Percentiles rank a stretch among this genome's conserved stretches.
Conservation (phyloP, 2,113 vertebrate species). For the Athene noctua region DNA sequence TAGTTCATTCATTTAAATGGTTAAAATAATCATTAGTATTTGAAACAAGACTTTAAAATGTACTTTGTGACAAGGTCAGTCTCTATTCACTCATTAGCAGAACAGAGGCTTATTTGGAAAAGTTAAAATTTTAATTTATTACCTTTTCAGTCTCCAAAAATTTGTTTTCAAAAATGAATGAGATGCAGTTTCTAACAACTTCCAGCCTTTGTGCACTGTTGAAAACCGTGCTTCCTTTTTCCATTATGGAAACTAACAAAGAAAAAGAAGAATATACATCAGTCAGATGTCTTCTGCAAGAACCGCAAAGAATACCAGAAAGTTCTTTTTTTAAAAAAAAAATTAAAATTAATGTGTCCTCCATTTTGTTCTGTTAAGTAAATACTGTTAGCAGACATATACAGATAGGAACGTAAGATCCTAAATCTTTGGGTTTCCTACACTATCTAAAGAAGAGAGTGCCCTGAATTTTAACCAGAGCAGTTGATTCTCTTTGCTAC, state of each 20-base stretch:
- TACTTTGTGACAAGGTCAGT: neutral
- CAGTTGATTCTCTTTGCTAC: neutral
- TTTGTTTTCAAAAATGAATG: slow-evolving; percentile 96
- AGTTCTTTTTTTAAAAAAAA: neutral
- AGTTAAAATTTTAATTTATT: slow-evolving; percentile 52
- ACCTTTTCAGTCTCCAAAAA: slow-evolving; percentile 98
- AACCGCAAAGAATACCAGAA: neutral
- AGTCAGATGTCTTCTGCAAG: slow-evolving; percentile 18
- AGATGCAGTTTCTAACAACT: slow-evolving; percentile 94
- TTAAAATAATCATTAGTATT: neutral
- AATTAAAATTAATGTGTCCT: neutral
- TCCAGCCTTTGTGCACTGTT: slow-evolving; percentile 97
- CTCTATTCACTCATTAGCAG: slow-evolving; percentile 16
- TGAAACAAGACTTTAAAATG: neutral
- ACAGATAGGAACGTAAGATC: neutral
- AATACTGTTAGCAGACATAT: neutral
- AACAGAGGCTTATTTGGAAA: neutral
- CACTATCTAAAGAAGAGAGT: neutral
- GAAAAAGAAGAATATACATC: slow-evolving; percentile 50
- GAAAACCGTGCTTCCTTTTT: slow-evolving; percentile 87
- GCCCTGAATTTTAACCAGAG: neutral
- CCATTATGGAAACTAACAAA: slow-evolving; percentile 88
- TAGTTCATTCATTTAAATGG: slow-evolving; percentile 18
- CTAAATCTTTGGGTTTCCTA: neutral
- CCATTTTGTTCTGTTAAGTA: neutral